phyloP scores from a whole-genome alignment of 2,797 vertebrate genomes.

The Epinephelus coioides region DNA sequence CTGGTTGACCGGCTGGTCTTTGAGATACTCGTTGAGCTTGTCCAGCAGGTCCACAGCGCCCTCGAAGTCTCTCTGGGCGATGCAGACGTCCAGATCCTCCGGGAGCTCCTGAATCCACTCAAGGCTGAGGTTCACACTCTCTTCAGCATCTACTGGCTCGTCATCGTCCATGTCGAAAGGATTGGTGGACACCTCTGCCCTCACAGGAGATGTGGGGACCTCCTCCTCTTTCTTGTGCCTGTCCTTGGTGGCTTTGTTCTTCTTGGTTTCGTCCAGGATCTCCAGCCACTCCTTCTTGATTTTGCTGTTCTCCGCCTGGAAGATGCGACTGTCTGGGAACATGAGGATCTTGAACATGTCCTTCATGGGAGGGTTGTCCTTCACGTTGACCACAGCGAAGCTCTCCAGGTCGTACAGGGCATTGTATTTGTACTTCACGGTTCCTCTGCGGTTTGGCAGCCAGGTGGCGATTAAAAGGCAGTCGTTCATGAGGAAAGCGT shows the following conservation, averaged over 20 bases:
- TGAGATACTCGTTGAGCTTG: slow-evolving; percentile 93
- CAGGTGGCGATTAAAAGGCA: slow-evolving; percentile 95
- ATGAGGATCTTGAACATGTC: slow-evolving; percentile 99
- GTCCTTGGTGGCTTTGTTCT: slow-evolving; percentile 91
- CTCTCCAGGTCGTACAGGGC: slow-evolving; percentile 95
- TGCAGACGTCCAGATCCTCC: slow-evolving; percentile 97
- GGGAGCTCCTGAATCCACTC: slow-evolving; percentile 99
- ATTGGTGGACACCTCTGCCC: slow-evolving; percentile 87
- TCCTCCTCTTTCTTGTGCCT: slow-evolving; percentile 91
- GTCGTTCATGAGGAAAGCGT: slow-evolving; percentile 98
- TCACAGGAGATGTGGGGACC: slow-evolving; percentile 76
- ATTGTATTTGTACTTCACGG: slow-evolving; percentile 93
- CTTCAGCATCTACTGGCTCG: slow-evolving; percentile 77
- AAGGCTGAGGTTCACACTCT: slow-evolving; percentile 89
- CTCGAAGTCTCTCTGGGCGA: slow-evolving; percentile 98
- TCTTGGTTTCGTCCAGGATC: slow-evolving; percentile 96
- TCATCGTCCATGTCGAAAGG: slow-evolving; percentile 88
- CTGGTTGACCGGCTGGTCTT: slow-evolving; percentile 89
- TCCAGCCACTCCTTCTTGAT: slow-evolving; percentile 99
- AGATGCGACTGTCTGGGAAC: slow-evolving; percentile 98
- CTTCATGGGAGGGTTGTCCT: slow-evolving; percentile 98
- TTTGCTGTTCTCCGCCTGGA: slow-evolving; percentile 98
- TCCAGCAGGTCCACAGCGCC: slow-evolving; percentile 97
- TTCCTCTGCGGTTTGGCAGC: slow-evolving; percentile 92
- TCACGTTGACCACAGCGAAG: slow-evolving; percentile 96